These are phyloP conservation scores for Meiosimyza decipiens DNA, from an alignment of 2,888 invertebrate genomes.

Conservation along the genomic window DNA sequence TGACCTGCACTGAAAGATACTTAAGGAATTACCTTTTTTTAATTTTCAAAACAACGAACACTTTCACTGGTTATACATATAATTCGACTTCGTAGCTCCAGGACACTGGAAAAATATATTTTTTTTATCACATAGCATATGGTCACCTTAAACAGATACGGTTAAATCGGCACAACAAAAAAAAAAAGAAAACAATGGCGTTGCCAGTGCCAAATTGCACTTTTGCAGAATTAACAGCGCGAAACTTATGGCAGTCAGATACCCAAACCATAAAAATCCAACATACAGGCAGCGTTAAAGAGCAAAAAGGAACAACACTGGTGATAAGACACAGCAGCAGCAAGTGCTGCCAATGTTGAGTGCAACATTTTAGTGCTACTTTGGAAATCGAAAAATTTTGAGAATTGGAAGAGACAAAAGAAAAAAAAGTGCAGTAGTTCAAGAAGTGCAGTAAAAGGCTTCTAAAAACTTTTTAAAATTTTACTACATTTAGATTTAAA, in stretches of 20 bases:
- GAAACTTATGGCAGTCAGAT: conserved; percentile 56
- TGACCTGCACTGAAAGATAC: no score
- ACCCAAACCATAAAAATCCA: conserved; percentile 12
- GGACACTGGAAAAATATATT: no score
- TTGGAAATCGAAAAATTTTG: neutral
- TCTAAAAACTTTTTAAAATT: neutral
- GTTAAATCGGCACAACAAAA: neutral
- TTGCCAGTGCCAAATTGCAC: conserved; percentile 52
- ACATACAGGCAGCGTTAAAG: neutral
- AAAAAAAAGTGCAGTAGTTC: neutral
- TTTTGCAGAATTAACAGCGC: conserved; percentile 59
- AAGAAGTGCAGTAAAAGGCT: neutral
- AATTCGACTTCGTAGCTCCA: no score
- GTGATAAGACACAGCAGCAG: neutral
- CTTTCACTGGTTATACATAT: no score
- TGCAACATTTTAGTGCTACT: neutral
- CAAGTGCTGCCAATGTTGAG: neutral
- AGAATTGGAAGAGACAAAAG: neutral
- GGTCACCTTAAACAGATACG: neutral
- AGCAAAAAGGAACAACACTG: neutral
- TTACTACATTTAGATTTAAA: neutral
- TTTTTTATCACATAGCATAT: no score
- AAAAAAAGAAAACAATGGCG: conserved; percentile 34
- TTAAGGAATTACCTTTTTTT: no score
- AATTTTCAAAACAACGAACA: no score